Conservation (phyloP, 2,113 vertebrate genomes). For the Ammodytes marinus region DNA sequence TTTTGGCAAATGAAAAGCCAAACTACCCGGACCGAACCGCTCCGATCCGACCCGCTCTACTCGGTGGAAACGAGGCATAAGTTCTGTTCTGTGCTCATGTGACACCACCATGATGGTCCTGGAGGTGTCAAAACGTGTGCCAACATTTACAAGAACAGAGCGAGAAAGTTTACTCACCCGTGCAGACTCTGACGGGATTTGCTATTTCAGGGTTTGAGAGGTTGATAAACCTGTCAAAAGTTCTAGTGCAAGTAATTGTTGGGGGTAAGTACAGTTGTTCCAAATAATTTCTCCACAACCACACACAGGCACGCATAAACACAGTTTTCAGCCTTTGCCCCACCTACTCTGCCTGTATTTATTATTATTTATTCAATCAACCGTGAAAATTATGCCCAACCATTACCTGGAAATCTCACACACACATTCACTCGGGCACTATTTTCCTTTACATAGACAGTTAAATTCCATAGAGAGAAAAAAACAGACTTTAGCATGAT, state of each 20-base stretch:
- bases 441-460: constrained; percentile 15
- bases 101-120: not conserved
- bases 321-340: constrained; percentile 46
- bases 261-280: constrained; percentile 18
- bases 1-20: too few relatives aligned
- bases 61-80: too few relatives aligned
- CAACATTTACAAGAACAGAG: not conserved
- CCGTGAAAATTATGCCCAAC: constrained; percentile 63
- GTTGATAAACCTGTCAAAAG: constrained; percentile 22
- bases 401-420: constrained; percentile 59
- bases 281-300: constrained; percentile 46
- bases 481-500: constrained; percentile 35
- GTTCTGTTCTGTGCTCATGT: not conserved
- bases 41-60: too few relatives aligned
- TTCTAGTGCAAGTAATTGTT: constrained; percentile 41
- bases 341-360: constrained; percentile 47
- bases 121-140: not conserved
- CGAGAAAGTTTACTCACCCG: not conserved
- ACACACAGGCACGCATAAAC: constrained; percentile 40
- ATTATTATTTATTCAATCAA: constrained; percentile 54
- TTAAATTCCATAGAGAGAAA: constrained; percentile 49
- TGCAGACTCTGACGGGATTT: not conserved
- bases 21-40: too few relatives aligned
- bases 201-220: not conserved
- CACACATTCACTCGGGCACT: constrained; percentile 4